Conservation (phyloP, 2,888 invertebrate genomes). For the Acrobasis suavella region DNA sequence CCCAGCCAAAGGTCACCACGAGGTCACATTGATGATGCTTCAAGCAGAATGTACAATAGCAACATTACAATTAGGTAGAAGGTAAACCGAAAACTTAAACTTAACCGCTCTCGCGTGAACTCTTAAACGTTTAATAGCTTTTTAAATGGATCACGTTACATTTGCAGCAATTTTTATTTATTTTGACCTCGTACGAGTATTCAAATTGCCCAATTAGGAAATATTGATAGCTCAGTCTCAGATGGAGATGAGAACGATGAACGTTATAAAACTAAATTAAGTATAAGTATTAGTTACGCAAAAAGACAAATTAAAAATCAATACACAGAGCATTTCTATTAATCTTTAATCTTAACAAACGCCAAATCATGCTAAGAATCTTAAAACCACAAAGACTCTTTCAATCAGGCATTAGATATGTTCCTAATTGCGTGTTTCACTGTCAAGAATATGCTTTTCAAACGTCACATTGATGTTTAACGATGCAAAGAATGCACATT, state of each 20-base stretch:
- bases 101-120: constrained; percentile 36
- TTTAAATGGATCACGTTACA: constrained; percentile 38
- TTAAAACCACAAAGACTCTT: constrained; percentile 7
- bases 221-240: background rate
- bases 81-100: constrained; percentile 48
- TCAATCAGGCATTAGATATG: background rate
- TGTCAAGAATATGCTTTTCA: constrained; percentile 11
- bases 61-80: constrained; percentile 59
- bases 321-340: background rate
- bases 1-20: constrained; percentile 57
- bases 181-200: constrained; percentile 32
- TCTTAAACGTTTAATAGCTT: constrained; percentile 41
- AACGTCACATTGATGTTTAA: constrained; percentile 13
- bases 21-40: constrained; percentile 46
- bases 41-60: constrained; percentile 50
- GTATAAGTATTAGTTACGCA: background rate
- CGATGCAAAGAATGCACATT: constrained; percentile 22
- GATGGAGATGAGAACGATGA: constrained; percentile 8
- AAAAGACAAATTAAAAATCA: background rate
- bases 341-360: background rate
- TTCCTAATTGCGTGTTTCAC: background rate
- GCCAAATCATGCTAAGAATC: background rate
- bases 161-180: constrained; percentile 35
- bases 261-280: background rate
- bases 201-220: constrained; percentile 26